Evolutionary conservation across 2,113 vertebrate genomes (phyloP).

Genomic region (Triplophysa rosa): DNA sequence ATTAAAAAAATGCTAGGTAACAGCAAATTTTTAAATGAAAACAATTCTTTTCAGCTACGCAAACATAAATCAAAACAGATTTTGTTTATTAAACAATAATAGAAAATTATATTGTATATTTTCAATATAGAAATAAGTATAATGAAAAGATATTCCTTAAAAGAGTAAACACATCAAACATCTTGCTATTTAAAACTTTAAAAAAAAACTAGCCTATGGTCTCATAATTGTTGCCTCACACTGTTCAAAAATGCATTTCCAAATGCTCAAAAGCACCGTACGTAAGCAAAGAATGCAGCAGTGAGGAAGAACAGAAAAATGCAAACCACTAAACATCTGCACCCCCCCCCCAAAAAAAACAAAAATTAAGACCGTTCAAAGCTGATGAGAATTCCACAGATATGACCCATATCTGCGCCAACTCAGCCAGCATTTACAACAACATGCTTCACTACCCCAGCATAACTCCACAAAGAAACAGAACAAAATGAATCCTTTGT

Average conservation of each 20-base stretch:
- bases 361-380: slow-evolving; percentile 38
- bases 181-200: neutral
- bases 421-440: slow-evolving; percentile 56
- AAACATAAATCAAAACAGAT: too few relatives aligned
- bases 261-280: neutral
- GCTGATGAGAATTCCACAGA: slow-evolving; percentile 58
- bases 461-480: slow-evolving; percentile 50
- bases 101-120: too few relatives aligned
- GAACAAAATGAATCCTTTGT: slow-evolving; percentile 65
- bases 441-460: slow-evolving; percentile 49
- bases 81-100: too few relatives aligned
- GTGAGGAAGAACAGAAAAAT: neutral
- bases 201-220: neutral
- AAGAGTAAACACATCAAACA: too few relatives aligned
- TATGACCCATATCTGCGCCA: slow-evolving; percentile 63
- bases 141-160: too few relatives aligned
- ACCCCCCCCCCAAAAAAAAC: neutral
- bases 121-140: too few relatives aligned
- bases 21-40: too few relatives aligned
- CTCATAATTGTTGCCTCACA: neutral
- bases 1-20: too few relatives aligned
- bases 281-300: neutral
- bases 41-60: too few relatives aligned
- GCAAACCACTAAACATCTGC: slow-evolving; percentile 12
- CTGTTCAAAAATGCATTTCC: neutral